Percentiles rank a stretch among this genome's conserved stretches.
Evolutionary conservation across 2,113 vertebrate genomes (phyloP).

Genomic region (Herpetotheres cachinnans): DNA sequence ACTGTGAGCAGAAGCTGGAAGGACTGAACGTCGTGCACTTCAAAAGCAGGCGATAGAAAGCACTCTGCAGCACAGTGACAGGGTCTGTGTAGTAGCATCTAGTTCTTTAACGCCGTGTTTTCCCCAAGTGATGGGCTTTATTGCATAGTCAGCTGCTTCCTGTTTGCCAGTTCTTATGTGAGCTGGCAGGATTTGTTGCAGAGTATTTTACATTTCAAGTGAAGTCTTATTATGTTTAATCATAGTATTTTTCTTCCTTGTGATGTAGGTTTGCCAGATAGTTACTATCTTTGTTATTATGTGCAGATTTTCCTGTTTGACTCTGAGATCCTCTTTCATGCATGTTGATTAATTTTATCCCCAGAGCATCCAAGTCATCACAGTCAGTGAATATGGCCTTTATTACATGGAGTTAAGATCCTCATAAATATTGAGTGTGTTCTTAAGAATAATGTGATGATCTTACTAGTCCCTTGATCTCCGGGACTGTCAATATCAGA

Average conservation of each 20-base stretch:
- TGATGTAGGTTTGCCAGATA: slow-evolving; percentile 36
- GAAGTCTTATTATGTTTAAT: slow-evolving; percentile 39
- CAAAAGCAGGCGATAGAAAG: neutral
- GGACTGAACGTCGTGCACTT: neutral
- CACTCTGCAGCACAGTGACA: neutral
- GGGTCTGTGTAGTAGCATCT: neutral
- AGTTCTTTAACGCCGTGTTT: neutral
- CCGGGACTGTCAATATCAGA: neutral
- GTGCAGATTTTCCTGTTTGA: slow-evolving; percentile 48
- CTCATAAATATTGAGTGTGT: slow-evolving; percentile 44
- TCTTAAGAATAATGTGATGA: slow-evolving; percentile 10
- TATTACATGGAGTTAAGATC: slow-evolving; percentile 21
- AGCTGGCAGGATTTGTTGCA: slow-evolving; percentile 12
- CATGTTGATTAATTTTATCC: slow-evolving; percentile 52
- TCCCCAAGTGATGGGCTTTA: neutral
- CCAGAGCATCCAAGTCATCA: neutral
- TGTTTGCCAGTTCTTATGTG: neutral
- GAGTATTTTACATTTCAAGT: slow-evolving; percentile 48
- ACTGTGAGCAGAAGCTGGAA: neutral
- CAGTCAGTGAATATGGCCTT: neutral
- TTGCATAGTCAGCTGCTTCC: neutral
- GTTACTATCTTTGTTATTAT: slow-evolving; percentile 31
- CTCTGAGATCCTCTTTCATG: slow-evolving; percentile 33
- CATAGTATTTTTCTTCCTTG: slow-evolving; percentile 34
- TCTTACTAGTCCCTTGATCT: slow-evolving; percentile 15